Evolutionary conservation across 2,888 invertebrate species (phyloP), one percentile per base, ranked within the genome.

Genomic region (Drosophila acutilabella): DNA sequence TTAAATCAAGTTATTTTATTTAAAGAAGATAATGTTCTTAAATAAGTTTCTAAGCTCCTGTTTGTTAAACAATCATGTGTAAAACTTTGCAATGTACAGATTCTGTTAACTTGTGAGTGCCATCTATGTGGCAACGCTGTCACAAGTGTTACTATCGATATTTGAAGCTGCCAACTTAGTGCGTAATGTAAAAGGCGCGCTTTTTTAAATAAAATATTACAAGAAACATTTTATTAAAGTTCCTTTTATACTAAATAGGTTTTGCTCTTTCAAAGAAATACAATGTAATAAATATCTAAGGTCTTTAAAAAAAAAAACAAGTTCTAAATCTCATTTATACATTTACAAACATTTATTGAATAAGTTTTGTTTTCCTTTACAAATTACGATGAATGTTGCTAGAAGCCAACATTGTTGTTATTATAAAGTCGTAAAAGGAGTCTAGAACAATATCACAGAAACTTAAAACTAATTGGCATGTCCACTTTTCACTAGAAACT

Each of bases 401-500:
- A 70, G 68, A 33, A 64, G 70, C 42, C n/a, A n/a, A n/a, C n/a
- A n/a, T 54, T 69, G 68, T 56, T 62, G 78, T 76, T 74, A 71
- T 61, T 67, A 59, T 48, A 56, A 65, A 52, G 52, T 71, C 50
- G 44, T 66, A 66, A 44, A 66, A 65, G 71, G 74, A 74, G 83
- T 82, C 78, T 82, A 83, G 78, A 73, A 80, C 81, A 83, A 83
- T 83, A 83, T 83, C 83, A 83, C 83, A 83, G 87, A 69, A 82
- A 53, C 83, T 83, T 88, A 88, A 54, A 75, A 64, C 64, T 88
- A 88, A 86, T 80, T 88, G 88, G 81, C 68, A 62, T 83, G 78
- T 78, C 68, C 65, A 73, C 51, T 61, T 41, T 44, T 38, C 45
- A 51, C 45, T 44, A 42, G 41, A 58, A 68, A 56, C 42, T 76